These are phyloP conservation scores for Mimachlamys varia DNA, from an alignment of 2,888 invertebrate species.

Conservation along the genomic window DNA sequence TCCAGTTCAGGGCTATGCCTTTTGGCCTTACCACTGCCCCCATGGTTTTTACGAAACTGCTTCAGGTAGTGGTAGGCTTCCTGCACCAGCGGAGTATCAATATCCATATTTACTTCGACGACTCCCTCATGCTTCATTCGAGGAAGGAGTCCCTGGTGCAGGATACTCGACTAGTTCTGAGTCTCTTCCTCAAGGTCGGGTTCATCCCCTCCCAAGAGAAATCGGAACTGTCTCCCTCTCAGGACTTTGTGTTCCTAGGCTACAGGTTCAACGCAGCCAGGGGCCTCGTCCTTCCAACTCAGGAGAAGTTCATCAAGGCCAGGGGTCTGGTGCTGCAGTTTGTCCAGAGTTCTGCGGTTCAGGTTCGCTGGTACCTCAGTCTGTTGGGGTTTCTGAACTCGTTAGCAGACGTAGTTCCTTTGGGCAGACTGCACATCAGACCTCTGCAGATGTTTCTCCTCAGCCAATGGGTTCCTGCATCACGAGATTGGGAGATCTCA, in stretches of 20 bases:
- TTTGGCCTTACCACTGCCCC: not conserved
- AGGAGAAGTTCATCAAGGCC: slow-evolving; percentile 11
- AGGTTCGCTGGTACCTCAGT: slow-evolving; percentile 32
- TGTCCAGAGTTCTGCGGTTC: not conserved
- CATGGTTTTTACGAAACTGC: not conserved
- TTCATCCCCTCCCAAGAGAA: too few relatives aligned
- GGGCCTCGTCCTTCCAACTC: not conserved
- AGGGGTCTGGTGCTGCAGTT: not conserved
- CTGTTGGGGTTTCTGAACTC: slow-evolving; percentile 44
- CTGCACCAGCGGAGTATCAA: not conserved
- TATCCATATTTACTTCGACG: slow-evolving; percentile 3
- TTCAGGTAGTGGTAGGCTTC: not conserved
- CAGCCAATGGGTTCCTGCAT: slow-evolving; percentile 41
- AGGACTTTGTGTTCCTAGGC: slow-evolving; percentile 47
- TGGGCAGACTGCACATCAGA: slow-evolving; percentile 46
- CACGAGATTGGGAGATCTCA: not conserved
- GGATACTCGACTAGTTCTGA: too few relatives aligned
- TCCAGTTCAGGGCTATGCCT: not conserved
- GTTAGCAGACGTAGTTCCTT: slow-evolving; percentile 31
- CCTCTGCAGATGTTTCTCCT: slow-evolving; percentile 44
- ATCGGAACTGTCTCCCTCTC: slow-evolving; percentile 46
- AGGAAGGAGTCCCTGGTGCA: too few relatives aligned
- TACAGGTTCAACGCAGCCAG: slow-evolving; percentile 24
- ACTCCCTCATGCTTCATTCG: not conserved
- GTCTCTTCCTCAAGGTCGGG: too few relatives aligned